These are phyloP conservation scores for Alentia gelatinosa DNA, from an alignment of 2,888 invertebrate species.

Conservation along the genomic window DNA sequence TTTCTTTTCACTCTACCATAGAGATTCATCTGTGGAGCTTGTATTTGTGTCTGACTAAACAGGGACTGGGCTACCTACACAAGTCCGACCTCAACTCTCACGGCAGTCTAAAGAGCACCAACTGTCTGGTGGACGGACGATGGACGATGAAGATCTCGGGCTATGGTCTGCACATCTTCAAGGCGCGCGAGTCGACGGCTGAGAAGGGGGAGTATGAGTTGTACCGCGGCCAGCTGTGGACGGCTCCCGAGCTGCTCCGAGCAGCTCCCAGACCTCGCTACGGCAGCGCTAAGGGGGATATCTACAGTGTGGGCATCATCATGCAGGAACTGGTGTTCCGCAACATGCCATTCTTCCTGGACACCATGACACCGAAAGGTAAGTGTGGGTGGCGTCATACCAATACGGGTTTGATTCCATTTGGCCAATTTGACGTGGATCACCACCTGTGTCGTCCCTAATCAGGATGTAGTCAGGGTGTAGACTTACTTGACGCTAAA, in stretches of 20 bases:
- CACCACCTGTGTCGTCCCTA: too few species aligned
- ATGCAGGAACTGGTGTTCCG: constrained; percentile 91
- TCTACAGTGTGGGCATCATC: constrained; percentile 94
- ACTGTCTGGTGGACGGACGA: constrained; percentile 91
- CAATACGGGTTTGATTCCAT: too few species aligned
- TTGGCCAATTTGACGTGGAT: too few species aligned
- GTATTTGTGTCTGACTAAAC: too few species aligned
- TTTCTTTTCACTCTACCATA: too few species aligned
- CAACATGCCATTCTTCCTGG: constrained; percentile 70
- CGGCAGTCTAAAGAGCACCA: constrained; percentile 90
- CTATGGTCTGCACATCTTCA: constrained; percentile 86
- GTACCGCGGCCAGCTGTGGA: constrained; percentile 68
- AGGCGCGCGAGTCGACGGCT: neutral
- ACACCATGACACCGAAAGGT: constrained; percentile 52
- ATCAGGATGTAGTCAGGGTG: too few species aligned
- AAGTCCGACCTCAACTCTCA: constrained; percentile 82
- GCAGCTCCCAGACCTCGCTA: constrained; percentile 49
- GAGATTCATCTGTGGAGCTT: too few species aligned
- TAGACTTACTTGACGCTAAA: too few species aligned
- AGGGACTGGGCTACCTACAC: constrained; percentile 55
- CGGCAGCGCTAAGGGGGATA: constrained; percentile 81
- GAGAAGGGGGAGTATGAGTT: constrained; percentile 34
- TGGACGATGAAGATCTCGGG: constrained; percentile 92
- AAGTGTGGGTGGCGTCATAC: neutral
- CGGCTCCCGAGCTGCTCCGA: constrained; percentile 72